These are phyloP conservation scores for Elanus axillaris DNA, from an alignment of 2,113 vertebrate genomes.

Conservation along the genomic window DNA sequence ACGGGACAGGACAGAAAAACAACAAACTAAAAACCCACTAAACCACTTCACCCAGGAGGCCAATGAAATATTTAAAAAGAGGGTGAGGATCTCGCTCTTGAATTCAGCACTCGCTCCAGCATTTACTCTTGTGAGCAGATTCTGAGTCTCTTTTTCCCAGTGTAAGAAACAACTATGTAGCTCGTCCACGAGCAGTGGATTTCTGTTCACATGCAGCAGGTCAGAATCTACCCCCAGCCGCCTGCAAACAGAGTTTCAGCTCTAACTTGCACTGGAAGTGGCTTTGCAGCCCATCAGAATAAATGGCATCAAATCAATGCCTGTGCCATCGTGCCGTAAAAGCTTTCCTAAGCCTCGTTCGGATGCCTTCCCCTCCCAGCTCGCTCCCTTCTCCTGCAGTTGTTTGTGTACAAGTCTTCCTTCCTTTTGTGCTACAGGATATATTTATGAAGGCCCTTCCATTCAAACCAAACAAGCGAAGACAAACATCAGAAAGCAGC, in stretches of 20 bases:
- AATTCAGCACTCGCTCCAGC: not conserved
- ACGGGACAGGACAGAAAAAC: not conserved
- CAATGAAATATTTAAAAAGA: not conserved
- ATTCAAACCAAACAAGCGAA: not conserved
- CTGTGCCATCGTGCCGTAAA: not conserved
- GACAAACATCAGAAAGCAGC: not conserved
- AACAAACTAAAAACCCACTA: not conserved
- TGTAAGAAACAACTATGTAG: not conserved
- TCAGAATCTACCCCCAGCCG: not conserved
- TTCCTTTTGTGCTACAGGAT: slow-evolving; percentile 48
- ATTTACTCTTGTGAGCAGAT: not conserved
- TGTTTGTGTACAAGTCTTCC: slow-evolving; percentile 43
- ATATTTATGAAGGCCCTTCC: slow-evolving; percentile 44
- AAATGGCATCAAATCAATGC: not conserved
- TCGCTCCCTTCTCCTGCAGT: not conserved
- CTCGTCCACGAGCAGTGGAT: fast-evolving
- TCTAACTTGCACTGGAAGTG: not conserved
- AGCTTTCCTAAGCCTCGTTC: not conserved
- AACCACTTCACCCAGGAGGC: not conserved
- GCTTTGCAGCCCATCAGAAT: not conserved
- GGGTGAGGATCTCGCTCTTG: not conserved
- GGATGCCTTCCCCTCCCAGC: not conserved
- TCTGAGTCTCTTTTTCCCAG: not conserved
- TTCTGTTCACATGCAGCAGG: not conserved
- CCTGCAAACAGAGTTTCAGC: not conserved